These are phyloP conservation scores for Hypotaenidia philippensis DNA, from an alignment of 2,797 vertebrate genomes.

Conservation along the genomic window DNA sequence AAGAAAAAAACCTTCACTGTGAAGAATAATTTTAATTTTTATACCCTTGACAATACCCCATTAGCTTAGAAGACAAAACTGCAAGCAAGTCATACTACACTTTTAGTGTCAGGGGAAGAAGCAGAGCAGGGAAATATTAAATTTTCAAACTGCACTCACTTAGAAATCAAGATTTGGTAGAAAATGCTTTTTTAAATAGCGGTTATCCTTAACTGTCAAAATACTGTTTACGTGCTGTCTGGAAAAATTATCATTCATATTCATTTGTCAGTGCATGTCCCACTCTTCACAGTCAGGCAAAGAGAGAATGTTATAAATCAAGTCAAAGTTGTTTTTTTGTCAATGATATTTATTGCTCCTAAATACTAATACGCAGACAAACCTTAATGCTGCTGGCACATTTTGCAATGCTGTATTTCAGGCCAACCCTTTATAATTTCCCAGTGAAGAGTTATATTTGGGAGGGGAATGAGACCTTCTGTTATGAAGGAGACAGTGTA, in stretches of 20 bases:
- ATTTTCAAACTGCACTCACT: slow-evolving; percentile 9
- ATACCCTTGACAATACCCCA: not conserved
- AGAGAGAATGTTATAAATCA: slow-evolving; percentile 2
- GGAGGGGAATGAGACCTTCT: not conserved
- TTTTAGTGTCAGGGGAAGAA: not conserved
- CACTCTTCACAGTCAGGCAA: not conserved
- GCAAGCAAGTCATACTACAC: not conserved
- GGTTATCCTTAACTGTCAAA: slow-evolving; percentile 55
- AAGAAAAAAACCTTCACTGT: not conserved
- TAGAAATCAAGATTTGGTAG: not conserved
- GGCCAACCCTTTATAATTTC: not conserved
- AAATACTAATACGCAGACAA: slow-evolving; percentile 1
- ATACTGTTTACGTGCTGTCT: not conserved
- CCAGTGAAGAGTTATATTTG: not conserved
- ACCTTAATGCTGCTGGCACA: not conserved
- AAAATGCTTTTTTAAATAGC: slow-evolving; percentile 36
- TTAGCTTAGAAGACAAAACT: slow-evolving; percentile 15
- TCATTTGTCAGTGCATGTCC: slow-evolving; percentile 18
- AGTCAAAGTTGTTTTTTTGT: slow-evolving; percentile 31
- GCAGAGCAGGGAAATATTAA: not conserved
- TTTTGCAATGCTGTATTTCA: not conserved
- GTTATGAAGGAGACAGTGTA: not conserved
- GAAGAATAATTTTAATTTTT: slow-evolving; percentile 18
- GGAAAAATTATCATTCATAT: slow-evolving; percentile 25
- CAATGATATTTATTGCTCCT: slow-evolving; percentile 23